These are phyloP conservation scores for Nymphalis urticae DNA, from an alignment of 2,888 invertebrate species.

Conservation along the genomic window DNA sequence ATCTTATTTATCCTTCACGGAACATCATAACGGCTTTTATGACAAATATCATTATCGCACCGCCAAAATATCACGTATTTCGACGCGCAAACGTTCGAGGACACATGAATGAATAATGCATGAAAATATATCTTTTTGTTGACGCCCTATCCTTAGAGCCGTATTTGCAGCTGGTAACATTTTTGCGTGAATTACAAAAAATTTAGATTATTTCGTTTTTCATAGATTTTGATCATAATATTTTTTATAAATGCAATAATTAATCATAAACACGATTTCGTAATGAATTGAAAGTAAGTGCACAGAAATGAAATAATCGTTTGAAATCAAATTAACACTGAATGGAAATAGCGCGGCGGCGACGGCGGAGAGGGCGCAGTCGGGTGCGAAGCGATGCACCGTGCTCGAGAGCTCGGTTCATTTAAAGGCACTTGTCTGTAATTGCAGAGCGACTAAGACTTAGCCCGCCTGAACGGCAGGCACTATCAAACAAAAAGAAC, in stretches of 20 bases:
- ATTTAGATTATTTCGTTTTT: conserved; percentile 35
- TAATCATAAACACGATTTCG: conserved; percentile 2
- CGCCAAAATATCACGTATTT: conserved; percentile 63
- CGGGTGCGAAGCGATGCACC: conserved; percentile 75
- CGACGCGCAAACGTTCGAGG: conserved; percentile 73
- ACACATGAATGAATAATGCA: conserved; percentile 77
- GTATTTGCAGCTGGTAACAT: conserved; percentile 66
- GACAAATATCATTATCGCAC: conserved; percentile 71
- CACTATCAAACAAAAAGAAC: conserved; percentile 74
- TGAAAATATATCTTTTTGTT: conserved; percentile 76
- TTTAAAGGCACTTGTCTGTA: conserved; percentile 81
- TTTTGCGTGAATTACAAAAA: conserved; percentile 51
- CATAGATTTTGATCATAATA: conserved; percentile 1
- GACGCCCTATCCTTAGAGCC: conserved; percentile 60
- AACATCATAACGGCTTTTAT: conserved; percentile 51
- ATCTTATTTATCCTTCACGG: conserved; percentile 20
- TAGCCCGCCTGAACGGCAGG: conserved; percentile 63
- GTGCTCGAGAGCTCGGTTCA: conserved; percentile 80
- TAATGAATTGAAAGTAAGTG: conserved; percentile 24
- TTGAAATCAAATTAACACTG: conserved; percentile 69
- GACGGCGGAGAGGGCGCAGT: conserved; percentile 65
- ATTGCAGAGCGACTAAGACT: conserved; percentile 79
- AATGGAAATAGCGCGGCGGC: conserved; percentile 58
- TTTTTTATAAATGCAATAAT: background rate
- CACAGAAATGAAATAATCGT: conserved; percentile 50